Percentiles rank a stretch among this genome's conserved stretches.
Evolutionary conservation across 1,140 invertebrate genomes (phyloP).

Genomic region (Nilaparvata lugens): DNA sequence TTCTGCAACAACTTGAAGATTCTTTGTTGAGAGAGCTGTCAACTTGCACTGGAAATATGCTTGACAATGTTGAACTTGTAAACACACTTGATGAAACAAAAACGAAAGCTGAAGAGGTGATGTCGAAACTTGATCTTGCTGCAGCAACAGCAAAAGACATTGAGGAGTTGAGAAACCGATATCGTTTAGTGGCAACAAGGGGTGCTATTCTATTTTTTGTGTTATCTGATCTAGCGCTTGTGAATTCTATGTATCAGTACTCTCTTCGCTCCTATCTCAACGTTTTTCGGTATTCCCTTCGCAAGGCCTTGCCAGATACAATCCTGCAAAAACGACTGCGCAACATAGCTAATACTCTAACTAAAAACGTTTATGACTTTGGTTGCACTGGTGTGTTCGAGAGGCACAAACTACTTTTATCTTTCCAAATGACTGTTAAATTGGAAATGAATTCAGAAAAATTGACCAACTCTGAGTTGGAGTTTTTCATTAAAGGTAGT

Average conservation of each 20-base stretch:
- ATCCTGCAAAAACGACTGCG: conserved; percentile 55
- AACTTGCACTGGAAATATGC: conserved; percentile 77
- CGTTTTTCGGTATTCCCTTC: conserved; percentile 69
- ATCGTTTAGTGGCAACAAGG: conserved; percentile 66
- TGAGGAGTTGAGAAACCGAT: conserved; percentile 69
- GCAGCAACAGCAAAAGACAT: conserved; percentile 65
- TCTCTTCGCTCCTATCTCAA: conserved; percentile 69
- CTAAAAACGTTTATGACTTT: conserved; percentile 79
- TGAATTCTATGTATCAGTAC: conserved; percentile 89
- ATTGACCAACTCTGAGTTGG: conserved; percentile 60
- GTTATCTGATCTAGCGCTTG: conserved; percentile 70
- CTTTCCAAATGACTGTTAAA: conserved; percentile 81
- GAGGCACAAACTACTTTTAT: conserved; percentile 79
- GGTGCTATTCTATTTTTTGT: conserved; percentile 86
- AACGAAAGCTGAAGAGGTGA: conserved; percentile 65
- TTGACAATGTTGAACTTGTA: conserved; percentile 80
- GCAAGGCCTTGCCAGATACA: conserved; percentile 66
- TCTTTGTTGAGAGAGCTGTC: conserved; percentile 71
- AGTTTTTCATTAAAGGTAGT: conserved; percentile 85
- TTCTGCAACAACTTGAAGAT: conserved; percentile 73
- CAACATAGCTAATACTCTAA: conserved; percentile 76
- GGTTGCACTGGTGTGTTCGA: conserved; percentile 87
- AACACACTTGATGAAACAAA: conserved; percentile 82
- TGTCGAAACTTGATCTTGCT: conserved; percentile 58
- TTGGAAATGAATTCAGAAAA: conserved; percentile 55